Percentiles rank a stretch among this genome's conserved stretches.
These are phyloP conservation scores for Ips nitidus DNA, from an alignment of 1,140 invertebrate species.

Conservation along the genomic window DNA sequence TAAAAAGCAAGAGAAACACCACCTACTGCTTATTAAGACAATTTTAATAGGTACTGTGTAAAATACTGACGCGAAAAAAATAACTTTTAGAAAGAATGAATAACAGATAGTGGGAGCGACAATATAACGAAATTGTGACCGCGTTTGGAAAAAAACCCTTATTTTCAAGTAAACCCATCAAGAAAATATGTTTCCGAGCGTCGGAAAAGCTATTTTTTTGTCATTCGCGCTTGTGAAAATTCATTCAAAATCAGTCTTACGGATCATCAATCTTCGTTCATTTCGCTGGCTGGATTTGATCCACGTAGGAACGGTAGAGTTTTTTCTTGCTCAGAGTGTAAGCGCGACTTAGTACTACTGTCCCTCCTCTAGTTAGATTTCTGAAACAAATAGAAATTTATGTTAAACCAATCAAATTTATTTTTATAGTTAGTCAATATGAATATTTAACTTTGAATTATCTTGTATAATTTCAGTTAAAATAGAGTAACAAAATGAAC, in stretches of 20 bases:
- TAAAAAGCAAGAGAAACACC: too few species aligned
- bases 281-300: slow-evolving; percentile 35
- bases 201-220: slow-evolving; percentile 15
- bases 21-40: too few species aligned
- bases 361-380: slow-evolving; percentile 78
- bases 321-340: slow-evolving; percentile 85
- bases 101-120: too few species aligned
- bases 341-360: slow-evolving; percentile 80
- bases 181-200: slow-evolving; percentile 16
- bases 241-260: slow-evolving; percentile 34
- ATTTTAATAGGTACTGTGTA: too few species aligned
- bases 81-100: too few species aligned
- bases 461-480: too few species aligned
- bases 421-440: too few species aligned
- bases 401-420: too few species aligned
- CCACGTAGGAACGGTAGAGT: slow-evolving; percentile 69
- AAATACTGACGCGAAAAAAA: too few species aligned
- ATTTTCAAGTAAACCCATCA: slow-evolving; percentile 9
- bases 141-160: neutral
- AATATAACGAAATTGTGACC: too few species aligned
- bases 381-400: slow-evolving; percentile 55
- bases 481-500: too few species aligned
- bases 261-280: slow-evolving; percentile 16
- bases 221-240: slow-evolving; percentile 13
- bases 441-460: too few species aligned